These are phyloP conservation scores for Thamnophis sirtalis DNA, from an alignment of 2,113 vertebrate species.

Conservation along the genomic window DNA sequence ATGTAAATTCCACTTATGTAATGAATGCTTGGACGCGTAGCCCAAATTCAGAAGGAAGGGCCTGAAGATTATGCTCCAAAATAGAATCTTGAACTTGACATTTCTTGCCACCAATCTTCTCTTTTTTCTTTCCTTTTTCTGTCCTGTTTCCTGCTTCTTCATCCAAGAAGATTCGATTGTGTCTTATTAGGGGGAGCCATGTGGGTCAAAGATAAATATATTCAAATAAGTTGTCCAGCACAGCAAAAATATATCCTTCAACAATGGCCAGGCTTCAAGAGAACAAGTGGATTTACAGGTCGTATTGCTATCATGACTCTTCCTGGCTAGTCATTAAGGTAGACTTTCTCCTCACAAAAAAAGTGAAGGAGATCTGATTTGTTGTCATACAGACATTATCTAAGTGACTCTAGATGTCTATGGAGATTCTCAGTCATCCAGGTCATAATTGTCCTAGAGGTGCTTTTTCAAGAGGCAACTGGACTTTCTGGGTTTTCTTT, in stretches of 20 bases:
- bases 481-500: too few species aligned
- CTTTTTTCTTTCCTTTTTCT: neutral
- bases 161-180: neutral
- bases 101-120: neutral
- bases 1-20: too few species aligned
- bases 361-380: neutral
- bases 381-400: neutral
- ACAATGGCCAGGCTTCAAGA: neutral
- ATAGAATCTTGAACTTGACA: neutral
- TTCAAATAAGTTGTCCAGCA: neutral
- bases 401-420: neutral
- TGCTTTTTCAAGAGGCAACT: too few species aligned
- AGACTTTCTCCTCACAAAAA: neutral
- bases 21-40: neutral
- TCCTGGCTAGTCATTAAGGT: neutral
- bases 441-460: too few species aligned
- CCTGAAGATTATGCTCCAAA: neutral
- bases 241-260: neutral
- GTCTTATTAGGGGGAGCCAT: neutral
- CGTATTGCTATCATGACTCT: neutral
- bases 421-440: too few species aligned
- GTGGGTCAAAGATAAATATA: neutral
- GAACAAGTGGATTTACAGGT: neutral
- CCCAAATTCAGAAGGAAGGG: neutral
- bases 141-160: neutral